Conservation (phyloP, 2,888 invertebrate species). For the Xestia xanthographa region DNA sequence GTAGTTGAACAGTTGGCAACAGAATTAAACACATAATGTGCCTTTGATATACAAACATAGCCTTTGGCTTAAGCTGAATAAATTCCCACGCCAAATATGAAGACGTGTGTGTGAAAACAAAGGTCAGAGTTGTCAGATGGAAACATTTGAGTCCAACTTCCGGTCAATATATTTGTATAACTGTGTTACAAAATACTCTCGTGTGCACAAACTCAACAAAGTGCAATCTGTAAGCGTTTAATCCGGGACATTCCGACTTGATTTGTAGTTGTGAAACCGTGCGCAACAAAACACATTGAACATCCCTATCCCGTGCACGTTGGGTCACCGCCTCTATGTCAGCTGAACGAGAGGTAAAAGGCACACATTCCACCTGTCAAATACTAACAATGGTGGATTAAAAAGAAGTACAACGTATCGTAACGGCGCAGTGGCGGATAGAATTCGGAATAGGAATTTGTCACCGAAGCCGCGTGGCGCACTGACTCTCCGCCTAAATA, state of each 20-base stretch:
- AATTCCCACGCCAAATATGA: conserved; percentile 9
- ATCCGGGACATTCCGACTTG: conserved; percentile 73
- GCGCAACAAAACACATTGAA: conserved; percentile 70
- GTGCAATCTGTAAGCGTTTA: conserved; percentile 72
- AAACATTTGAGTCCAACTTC: conserved; percentile 7
- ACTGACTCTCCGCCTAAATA: not conserved
- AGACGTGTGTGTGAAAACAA: not conserved
- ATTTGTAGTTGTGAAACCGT: conserved; percentile 79
- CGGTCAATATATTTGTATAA: conserved; percentile 25
- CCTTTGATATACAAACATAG: conserved; percentile 18
- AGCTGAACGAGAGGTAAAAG: conserved; percentile 29
- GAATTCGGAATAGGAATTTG: conserved; percentile 10
- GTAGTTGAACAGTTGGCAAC: conserved; percentile 5
- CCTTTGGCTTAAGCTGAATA: not conserved
- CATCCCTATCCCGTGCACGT: conserved; percentile 27
- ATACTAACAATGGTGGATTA: conserved; percentile 34
- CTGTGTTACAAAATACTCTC: conserved; percentile 30
- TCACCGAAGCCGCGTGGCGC: conserved; percentile 5
- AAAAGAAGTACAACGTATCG: conserved; percentile 23
- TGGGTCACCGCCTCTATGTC: conserved; percentile 32
- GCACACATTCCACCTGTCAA: conserved; percentile 11
- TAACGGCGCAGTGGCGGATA: not conserved
- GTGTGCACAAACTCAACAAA: conserved; percentile 61
- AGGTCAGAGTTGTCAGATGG: conserved; percentile 1
- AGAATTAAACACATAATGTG: conserved; percentile 1